phyloP scores from a whole-genome alignment of 2,888 invertebrate genomes.

The Drosophila maculinotata region DNA sequence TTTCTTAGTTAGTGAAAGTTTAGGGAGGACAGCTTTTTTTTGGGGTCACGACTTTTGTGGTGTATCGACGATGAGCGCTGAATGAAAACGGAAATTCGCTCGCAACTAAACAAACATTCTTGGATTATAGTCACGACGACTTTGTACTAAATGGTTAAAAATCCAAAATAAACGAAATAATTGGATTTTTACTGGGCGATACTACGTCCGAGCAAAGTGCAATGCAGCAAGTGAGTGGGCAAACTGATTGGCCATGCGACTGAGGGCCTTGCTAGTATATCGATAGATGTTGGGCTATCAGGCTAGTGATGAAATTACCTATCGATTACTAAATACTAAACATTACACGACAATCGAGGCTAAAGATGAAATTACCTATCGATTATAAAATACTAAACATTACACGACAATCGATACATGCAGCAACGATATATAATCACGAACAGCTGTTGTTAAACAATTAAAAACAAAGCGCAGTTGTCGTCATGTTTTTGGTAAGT shows the following conservation, averaged over 20 bases:
- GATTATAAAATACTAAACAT: slow-evolving; percentile 8
- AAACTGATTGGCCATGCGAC: slow-evolving; percentile 35
- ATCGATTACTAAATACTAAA: slow-evolving; percentile 10
- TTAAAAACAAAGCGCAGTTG: slow-evolving; percentile 16
- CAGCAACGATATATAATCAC: background rate
- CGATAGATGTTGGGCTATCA: slow-evolving; percentile 26
- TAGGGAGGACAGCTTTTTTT: slow-evolving; percentile 48
- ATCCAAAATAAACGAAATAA: slow-evolving; percentile 35
- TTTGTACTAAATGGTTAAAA: slow-evolving; percentile 59
- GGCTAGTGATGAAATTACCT: background rate
- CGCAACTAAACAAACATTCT: slow-evolving; percentile 56
- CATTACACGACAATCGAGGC: too few relatives aligned
- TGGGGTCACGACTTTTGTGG: slow-evolving; percentile 36
- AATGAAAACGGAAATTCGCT: slow-evolving; percentile 63
- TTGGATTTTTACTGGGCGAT: slow-evolving; percentile 69
- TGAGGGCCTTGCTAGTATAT: slow-evolving; percentile 13
- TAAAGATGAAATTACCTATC: slow-evolving; percentile 1
- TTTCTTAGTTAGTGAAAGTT: slow-evolving; percentile 63
- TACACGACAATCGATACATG: background rate
- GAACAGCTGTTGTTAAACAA: slow-evolving; percentile 44
- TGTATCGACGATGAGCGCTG: slow-evolving; percentile 48
- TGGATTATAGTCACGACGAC: slow-evolving; percentile 54
- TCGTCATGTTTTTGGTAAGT: slow-evolving; percentile 65
- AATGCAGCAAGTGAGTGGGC: slow-evolving; percentile 34
- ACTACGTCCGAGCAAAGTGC: slow-evolving; percentile 72